Conservation (phyloP, 2,888 invertebrate genomes). For the Parochlus steinenii region DNA sequence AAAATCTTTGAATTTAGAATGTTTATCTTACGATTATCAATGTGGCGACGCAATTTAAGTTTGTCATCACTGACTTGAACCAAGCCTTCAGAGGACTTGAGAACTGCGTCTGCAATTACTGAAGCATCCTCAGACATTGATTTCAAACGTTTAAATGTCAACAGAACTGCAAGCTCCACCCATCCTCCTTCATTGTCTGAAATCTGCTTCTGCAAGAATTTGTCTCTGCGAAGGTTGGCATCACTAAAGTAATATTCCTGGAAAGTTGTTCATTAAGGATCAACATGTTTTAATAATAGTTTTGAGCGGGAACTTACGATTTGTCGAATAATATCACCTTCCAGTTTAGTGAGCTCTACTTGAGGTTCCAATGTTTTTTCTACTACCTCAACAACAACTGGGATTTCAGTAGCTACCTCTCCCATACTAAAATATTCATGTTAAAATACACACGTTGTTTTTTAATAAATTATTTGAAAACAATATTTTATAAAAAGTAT, state of each 20-base stretch:
- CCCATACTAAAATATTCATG: no score
- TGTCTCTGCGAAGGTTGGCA: constrained; percentile 79
- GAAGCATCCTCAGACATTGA: constrained; percentile 48
- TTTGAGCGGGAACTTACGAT: no score
- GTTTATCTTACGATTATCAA: no score
- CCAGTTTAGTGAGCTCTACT: constrained; percentile 27
- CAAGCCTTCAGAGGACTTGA: constrained; percentile 53
- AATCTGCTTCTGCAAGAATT: constrained; percentile 77
- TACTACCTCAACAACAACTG: no score
- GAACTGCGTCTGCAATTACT: constrained; percentile 55
- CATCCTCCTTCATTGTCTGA: constrained; percentile 80
- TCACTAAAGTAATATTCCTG: constrained; percentile 62
- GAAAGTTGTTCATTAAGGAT: no score
- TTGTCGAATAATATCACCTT: constrained; percentile 48
- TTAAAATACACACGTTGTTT: no score
- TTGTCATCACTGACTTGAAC: constrained; percentile 46
- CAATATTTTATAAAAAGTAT: no score
- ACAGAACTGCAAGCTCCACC: constrained; percentile 69
- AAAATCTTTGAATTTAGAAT: constrained; percentile 24
- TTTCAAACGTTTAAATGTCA: constrained; percentile 77
- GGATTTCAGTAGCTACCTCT: no score
- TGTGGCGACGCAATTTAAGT: constrained; percentile 48
- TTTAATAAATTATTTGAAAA: no score
- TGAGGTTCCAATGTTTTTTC: no score
- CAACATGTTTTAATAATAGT: constrained; percentile 33